These are phyloP conservation scores for Globia sparganii DNA, from an alignment of 2,888 invertebrate species.

Conservation along the genomic window DNA sequence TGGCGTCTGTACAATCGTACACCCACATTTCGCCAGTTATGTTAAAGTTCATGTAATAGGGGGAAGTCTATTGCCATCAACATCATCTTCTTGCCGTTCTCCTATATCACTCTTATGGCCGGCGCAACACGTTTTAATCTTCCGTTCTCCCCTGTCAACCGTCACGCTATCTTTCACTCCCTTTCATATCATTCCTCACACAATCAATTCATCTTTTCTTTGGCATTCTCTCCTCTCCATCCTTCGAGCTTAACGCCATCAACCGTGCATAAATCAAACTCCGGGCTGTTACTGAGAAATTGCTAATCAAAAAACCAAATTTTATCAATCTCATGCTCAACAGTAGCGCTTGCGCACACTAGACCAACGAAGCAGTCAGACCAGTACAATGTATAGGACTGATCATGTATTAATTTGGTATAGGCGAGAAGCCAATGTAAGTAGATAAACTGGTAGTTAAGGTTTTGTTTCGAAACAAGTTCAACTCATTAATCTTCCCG, in stretches of 20 bases:
- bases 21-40: too few species aligned
- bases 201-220: not conserved
- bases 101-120: too few species aligned
- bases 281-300: not conserved
- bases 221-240: not conserved
- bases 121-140: too few species aligned
- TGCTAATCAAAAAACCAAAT: not conserved
- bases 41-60: too few species aligned
- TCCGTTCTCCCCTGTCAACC: too few species aligned
- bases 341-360: not conserved
- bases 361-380: not conserved
- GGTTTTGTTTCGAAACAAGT: constrained; percentile 33
- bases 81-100: not conserved
- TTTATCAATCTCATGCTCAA: not conserved
- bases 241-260: not conserved
- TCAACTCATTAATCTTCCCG: constrained; percentile 48
- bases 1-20: too few species aligned
- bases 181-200: too few species aligned
- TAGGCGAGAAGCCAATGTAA: not conserved
- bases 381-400: not conserved
- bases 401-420: not conserved
- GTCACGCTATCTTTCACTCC: too few species aligned
- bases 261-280: not conserved
- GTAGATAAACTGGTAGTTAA: not conserved
- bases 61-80: not conserved